Evolutionary conservation across 1,140 invertebrate species (phyloP).

Genomic region (Lasioglossum albipes): DNA sequence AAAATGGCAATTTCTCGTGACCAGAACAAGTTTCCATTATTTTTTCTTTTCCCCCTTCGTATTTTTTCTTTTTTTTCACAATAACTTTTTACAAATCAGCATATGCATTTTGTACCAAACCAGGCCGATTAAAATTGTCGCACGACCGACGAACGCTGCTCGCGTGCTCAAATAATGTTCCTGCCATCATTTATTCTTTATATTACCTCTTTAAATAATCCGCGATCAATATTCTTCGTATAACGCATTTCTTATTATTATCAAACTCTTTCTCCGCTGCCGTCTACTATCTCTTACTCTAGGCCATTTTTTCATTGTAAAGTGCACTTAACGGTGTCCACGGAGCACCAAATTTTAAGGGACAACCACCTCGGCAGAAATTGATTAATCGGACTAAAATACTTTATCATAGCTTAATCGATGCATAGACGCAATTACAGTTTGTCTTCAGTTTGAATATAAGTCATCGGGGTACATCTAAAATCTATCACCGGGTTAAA

Average conservation of each 20-base stretch:
- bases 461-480: conserved; percentile 64
- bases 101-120: conserved; percentile 79
- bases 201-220: conserved; percentile 78
- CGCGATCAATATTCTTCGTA: conserved; percentile 72
- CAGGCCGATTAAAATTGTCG: conserved; percentile 78
- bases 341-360: conserved; percentile 76
- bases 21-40: conserved; percentile 77
- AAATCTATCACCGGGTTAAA: conserved; percentile 75
- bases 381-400: conserved; percentile 74
- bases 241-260: conserved; percentile 70
- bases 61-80: conserved; percentile 56
- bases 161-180: conserved; percentile 74
- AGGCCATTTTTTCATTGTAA: conserved; percentile 77
- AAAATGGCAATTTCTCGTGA: conserved; percentile 80
- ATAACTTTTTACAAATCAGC: conserved; percentile 78
- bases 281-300: conserved; percentile 70
- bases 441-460: conserved; percentile 55
- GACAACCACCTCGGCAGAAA: conserved; percentile 77
- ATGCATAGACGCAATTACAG: conserved; percentile 47
- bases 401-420: conserved; percentile 59
- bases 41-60: conserved; percentile 48
- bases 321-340: conserved; percentile 79
- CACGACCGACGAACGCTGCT: conserved; percentile 63
- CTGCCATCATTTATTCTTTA: conserved; percentile 75
- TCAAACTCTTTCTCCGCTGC: conserved; percentile 60